These are phyloP conservation scores for Pangasius mekongensis DNA, from an alignment of 2,797 vertebrate genomes.

Conservation along the genomic window DNA sequence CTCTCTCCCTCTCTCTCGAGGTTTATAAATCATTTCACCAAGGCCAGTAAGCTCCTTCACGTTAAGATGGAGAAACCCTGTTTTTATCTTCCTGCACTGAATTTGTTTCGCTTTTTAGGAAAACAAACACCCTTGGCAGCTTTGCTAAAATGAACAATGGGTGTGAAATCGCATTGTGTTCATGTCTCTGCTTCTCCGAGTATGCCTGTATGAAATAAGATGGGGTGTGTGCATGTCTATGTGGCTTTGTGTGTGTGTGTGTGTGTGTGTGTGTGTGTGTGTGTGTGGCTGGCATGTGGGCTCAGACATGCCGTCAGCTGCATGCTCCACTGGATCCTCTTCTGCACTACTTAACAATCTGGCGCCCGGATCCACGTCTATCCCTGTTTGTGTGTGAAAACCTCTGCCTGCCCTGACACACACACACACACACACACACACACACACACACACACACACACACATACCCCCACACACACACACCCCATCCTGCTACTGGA, in stretches of 20 bases:
- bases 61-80: neutral
- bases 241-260: neutral
- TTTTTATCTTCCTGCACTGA: neutral
- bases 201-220: neutral
- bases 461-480: neutral
- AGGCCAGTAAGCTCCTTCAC: neutral
- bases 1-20: too few relatives aligned
- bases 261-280: slow-evolving; percentile 24
- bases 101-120: neutral
- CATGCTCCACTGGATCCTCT: slow-evolving; percentile 38
- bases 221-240: neutral
- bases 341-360: slow-evolving; percentile 52
- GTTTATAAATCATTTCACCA: neutral
- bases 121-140: neutral
- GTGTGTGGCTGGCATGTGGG: slow-evolving; percentile 29
- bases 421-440: neutral
- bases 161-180: slow-evolving; percentile 2
- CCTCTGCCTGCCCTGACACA: neutral
- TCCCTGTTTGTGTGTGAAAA: neutral
- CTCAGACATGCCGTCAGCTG: slow-evolving; percentile 47
- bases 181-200: neutral
- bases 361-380: slow-evolving; percentile 7
- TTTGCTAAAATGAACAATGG: neutral
- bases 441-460: neutral
- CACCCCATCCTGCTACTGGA: neutral